These are phyloP conservation scores for Triplophysa dalaica DNA, from an alignment of 2,113 vertebrate species.

Conservation along the genomic window DNA sequence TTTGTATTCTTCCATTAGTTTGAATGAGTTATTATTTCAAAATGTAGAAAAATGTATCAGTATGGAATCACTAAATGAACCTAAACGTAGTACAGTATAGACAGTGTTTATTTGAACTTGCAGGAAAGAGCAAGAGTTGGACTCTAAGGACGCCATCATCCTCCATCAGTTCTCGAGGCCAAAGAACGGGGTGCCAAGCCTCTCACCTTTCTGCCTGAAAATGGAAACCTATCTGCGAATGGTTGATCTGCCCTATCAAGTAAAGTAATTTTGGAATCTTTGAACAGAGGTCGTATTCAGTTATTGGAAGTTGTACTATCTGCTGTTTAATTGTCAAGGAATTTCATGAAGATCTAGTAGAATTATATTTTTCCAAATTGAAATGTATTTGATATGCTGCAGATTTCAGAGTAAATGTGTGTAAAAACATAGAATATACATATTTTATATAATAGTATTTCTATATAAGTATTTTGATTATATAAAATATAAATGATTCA, in stretches of 20 bases:
- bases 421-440: too few relatives aligned
- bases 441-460: too few relatives aligned
- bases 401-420: not conserved
- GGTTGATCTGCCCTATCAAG: constrained; percentile 97
- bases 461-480: not conserved
- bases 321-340: constrained; percentile 1
- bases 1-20: too few relatives aligned
- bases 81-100: not conserved
- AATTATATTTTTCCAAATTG: not conserved
- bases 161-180: constrained; percentile 97
- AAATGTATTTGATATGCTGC: not conserved
- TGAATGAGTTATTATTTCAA: too few relatives aligned
- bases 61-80: too few relatives aligned
- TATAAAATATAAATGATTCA: not conserved
- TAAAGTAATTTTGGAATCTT: constrained; percentile 58
- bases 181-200: constrained; percentile 89
- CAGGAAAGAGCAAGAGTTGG: constrained; percentile 94
- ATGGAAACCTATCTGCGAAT: constrained; percentile 97
- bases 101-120: not conserved
- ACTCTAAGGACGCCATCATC: constrained; percentile 97
- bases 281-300: constrained; percentile 1
- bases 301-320: not conserved
- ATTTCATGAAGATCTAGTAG: not conserved
- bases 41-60: too few relatives aligned
- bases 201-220: constrained; percentile 96